These are phyloP conservation scores for Epizoanthus stellaris DNA, from an alignment of 92 coral and sea anemone species.

Conservation along the genomic window DNA sequence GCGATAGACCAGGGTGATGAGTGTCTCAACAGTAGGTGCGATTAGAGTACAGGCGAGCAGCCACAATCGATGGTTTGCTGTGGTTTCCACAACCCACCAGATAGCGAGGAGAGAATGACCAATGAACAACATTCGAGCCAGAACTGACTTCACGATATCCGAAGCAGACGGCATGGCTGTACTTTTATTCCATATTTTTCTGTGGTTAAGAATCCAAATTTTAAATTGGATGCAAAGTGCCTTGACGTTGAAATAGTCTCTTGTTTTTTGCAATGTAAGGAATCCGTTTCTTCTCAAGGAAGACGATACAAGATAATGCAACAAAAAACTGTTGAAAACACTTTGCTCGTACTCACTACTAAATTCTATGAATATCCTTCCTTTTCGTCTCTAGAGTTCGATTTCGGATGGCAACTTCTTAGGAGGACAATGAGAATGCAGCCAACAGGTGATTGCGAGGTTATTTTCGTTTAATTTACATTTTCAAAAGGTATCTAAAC, in stretches of 20 bases:
- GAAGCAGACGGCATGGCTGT: slow-evolving; percentile 57
- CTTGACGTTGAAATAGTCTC: too few species aligned
- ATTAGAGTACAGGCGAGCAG: slow-evolving; percentile 77
- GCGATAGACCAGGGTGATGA: slow-evolving; percentile 74
- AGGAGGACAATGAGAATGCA: background rate
- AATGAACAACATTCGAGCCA: slow-evolving; percentile 80
- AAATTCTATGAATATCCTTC: too few species aligned
- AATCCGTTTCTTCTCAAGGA: too few species aligned
- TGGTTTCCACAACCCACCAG: slow-evolving; percentile 80
- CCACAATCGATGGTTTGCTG: slow-evolving; percentile 68
- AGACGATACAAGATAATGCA: too few species aligned
- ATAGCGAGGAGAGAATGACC: slow-evolving; percentile 86
- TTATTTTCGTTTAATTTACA: background rate
- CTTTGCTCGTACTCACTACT: too few species aligned
- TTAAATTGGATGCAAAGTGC: too few species aligned
- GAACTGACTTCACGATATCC: slow-evolving; percentile 78
- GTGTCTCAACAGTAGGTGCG: slow-evolving; percentile 72
- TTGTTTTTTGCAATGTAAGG: too few species aligned
- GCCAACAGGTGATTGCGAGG: background rate
- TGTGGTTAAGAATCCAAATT: too few species aligned
- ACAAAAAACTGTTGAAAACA: too few species aligned
- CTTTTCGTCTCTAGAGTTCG: too few species aligned
- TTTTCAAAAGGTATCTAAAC: background rate
- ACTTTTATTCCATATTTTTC: too few species aligned
- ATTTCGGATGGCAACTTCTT: too few species aligned